Conservation (phyloP, 2,797 vertebrate genomes). For the Acropternis orthonyx region DNA sequence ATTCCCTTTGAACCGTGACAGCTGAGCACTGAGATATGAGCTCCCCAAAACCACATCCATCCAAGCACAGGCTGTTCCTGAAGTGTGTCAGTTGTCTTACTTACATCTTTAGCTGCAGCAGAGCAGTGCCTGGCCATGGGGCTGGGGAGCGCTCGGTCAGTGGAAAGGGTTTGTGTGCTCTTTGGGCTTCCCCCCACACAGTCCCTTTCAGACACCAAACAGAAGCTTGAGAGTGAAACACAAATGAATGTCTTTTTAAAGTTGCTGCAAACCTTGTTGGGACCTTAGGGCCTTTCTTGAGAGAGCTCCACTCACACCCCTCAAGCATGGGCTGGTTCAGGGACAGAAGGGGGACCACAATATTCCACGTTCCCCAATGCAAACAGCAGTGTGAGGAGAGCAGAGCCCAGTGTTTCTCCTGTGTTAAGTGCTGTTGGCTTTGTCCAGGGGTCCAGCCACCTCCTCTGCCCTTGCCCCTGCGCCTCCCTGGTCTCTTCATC, state of each 20-base stretch:
- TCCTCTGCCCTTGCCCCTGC: neutral
- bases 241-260: neutral
- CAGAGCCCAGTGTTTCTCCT: neutral
- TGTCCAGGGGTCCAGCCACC: neutral
- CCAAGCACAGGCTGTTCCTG: neutral
- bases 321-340: neutral
- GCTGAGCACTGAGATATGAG: rapidly evolving
- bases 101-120: rapidly evolving
- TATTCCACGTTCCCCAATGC: rapidly evolving
- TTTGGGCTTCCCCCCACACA: neutral
- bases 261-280: neutral
- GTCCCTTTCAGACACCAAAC: neutral
- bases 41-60: rapidly evolving
- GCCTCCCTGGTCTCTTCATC: neutral
- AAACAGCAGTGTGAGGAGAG: neutral
- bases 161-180: neutral
- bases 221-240: rapidly evolving
- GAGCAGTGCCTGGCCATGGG: rapidly evolving
- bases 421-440: neutral
- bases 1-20: neutral
- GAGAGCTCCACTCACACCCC: neutral
- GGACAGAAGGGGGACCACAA: neutral
- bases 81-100: rapidly evolving
- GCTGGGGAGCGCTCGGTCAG: rapidly evolving
- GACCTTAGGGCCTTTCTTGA: neutral